A percentile compares a stretch with the other conserved stretches of the same genome.
Evolutionary conservation across 64 coral and sea anemone genomes (phyloP).

Genomic region (Astreopora myriophthalma): DNA sequence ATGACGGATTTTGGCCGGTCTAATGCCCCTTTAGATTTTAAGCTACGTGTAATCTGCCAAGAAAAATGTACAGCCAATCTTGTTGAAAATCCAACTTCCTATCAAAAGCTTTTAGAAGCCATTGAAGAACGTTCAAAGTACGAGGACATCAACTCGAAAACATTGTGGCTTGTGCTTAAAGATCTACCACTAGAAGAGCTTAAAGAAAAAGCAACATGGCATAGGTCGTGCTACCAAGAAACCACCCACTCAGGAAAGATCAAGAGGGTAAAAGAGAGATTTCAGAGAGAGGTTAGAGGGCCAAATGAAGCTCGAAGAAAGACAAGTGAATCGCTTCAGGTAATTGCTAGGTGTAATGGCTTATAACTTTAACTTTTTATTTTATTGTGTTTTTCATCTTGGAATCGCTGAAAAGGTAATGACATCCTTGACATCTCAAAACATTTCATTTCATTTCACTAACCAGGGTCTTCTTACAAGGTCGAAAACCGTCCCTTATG

Average conservation of each 20-base stretch:
- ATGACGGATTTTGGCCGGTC: conserved; percentile 44
- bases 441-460: conserved; percentile 28
- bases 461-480: conserved; percentile 33
- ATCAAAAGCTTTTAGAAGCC: not conserved
- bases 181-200: conserved; percentile 12
- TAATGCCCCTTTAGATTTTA: conserved; percentile 61
- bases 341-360: no score
- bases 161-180: not conserved
- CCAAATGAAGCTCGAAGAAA: conserved; percentile 17
- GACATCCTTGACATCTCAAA: not conserved
- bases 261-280: conserved; percentile 46
- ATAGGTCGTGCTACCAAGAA: conserved; percentile 53
- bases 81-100: not conserved
- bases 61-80: not conserved
- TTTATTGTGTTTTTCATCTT: not conserved
- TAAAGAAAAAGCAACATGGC: conserved; percentile 47
- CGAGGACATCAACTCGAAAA: conserved; percentile 34
- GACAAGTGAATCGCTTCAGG: conserved; percentile 5
- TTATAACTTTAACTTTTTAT: not conserved
- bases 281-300: not conserved
- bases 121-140: conserved; percentile 46
- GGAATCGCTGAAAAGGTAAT: not conserved
- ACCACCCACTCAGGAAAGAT: conserved; percentile 45
- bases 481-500: conserved; percentile 49
- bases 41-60: conserved; percentile 35